These are phyloP conservation scores for Chrysodeixis includens DNA, from an alignment of 2,888 invertebrate genomes.

Conservation along the genomic window DNA sequence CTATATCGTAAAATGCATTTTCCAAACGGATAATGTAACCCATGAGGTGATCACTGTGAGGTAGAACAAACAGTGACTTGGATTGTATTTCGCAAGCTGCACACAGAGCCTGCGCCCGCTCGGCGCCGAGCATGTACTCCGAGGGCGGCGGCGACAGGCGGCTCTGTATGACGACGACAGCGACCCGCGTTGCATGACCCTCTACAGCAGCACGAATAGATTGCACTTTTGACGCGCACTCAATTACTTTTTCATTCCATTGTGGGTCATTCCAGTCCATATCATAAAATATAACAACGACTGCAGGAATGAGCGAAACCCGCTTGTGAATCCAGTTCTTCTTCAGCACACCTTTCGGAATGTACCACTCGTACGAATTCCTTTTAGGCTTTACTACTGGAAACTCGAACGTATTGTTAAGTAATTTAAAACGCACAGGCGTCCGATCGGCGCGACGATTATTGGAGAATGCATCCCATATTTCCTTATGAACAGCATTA, in stretches of 20 bases:
- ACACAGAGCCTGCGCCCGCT: constrained; percentile 97
- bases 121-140: constrained; percentile 95
- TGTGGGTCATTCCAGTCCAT: constrained; percentile 98
- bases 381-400: constrained; percentile 96
- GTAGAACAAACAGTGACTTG: constrained; percentile 97
- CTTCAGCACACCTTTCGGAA: constrained; percentile 97
- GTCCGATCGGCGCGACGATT: constrained; percentile 95
- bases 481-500: constrained; percentile 96
- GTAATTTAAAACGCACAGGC: constrained; percentile 94
- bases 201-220: constrained; percentile 93
- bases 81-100: constrained; percentile 97
- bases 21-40: constrained; percentile 94
- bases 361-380: constrained; percentile 98
- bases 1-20: constrained; percentile 97
- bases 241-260: constrained; percentile 98
- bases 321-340: constrained; percentile 98
- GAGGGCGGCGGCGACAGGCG: constrained; percentile 93
- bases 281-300: constrained; percentile 98
- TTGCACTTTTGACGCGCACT: constrained; percentile 97
- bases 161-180: constrained; percentile 97
- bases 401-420: constrained; percentile 95
- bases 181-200: constrained; percentile 93
- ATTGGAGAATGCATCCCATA: constrained; percentile 97
- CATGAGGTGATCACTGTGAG: constrained; percentile 96
- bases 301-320: constrained; percentile 95